Base-by-base conservation (phyloP, 2,113 vertebrate species). In the Pelecanoides urinatrix region DNA sequence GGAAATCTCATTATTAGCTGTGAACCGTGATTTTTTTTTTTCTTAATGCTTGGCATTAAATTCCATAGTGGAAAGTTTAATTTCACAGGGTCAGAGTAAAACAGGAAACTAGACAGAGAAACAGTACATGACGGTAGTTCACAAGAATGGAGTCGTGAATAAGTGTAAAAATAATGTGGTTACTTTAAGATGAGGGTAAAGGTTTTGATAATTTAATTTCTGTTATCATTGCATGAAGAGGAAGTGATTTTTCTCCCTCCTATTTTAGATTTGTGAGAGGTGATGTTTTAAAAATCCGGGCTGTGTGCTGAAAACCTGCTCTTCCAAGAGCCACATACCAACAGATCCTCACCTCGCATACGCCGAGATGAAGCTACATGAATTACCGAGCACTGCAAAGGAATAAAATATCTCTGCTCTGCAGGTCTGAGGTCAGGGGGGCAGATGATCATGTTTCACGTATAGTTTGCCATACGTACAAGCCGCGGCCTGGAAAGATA, bases 371-470 rank as follows among this genome's bases (percentile, higher is more conserved):
- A 12, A 55, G 16, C 38, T 78, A 3, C 56, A 44, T 42, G 27
- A 71, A 42, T 85, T 70, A 55, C 32, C 55, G 42, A 66, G 55
- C 50, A 44, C 32, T 62, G 59, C 5, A 12, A 36, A 90, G 22
- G 6, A 27, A 58, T 23, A 7, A 71, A 92, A 61, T 61, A 29
- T 19, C 2, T 9, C 76, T 59, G n/a, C 44, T 93, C 17, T 80
- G 15, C 4, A 2, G 40, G 34, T 82, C 34, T 80, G 50, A 34
- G 30, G 20, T 22, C 17, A 13, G 23, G 22, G 29, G 83, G 44
- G 38, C 44, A 42, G 56, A 44, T 66, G 6, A 21, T 55, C 0
- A 0, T 76, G 38, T 42, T 76, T 77, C 36, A 36, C 1, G 5
- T 80, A 25, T 29, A 38, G 38, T 30, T 83, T 47, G 14, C 59